A percentile compares a stretch with the other conserved stretches of the same genome.
Evolutionary conservation across 2,888 invertebrate species (phyloP).

Genomic region (Agrochola lychnidis): DNA sequence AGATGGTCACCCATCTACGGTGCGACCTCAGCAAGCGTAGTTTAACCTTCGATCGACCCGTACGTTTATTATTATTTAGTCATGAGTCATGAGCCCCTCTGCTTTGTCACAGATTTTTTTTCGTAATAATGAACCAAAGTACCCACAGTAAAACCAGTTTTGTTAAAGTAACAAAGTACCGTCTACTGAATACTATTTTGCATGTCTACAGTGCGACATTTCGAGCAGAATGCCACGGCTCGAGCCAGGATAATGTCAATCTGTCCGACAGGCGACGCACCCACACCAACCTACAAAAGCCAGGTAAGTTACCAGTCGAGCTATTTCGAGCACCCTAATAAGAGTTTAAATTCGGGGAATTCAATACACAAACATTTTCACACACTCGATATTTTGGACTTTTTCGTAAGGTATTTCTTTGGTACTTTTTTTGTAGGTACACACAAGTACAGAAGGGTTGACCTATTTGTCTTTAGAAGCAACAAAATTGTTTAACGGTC

Average conservation of each 20-base stretch:
- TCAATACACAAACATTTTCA: background rate
- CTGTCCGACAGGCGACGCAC: slow-evolving; percentile 59
- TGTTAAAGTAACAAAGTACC: slow-evolving; percentile 43
- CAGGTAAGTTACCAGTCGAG: slow-evolving; percentile 47
- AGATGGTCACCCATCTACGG: background rate
- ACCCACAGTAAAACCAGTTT: slow-evolving; percentile 15
- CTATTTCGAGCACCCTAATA: slow-evolving; percentile 40
- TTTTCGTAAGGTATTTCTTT: background rate
- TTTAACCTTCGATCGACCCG: background rate
- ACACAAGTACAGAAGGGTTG: background rate
- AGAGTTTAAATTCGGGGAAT: background rate
- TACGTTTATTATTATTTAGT: background rate
- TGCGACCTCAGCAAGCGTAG: background rate
- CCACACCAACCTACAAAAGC: slow-evolving; percentile 57
- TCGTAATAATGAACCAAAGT: slow-evolving; percentile 7
- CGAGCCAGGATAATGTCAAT: slow-evolving; percentile 72
- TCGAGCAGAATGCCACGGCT: slow-evolving; percentile 69
- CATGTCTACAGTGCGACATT: slow-evolving; percentile 70
- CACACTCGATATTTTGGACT: background rate
- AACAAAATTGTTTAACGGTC: no score
- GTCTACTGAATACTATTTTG: slow-evolving; percentile 62
- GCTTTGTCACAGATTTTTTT: background rate
- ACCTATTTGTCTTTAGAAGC: background rate
- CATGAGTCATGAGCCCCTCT: background rate
- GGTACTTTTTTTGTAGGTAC: background rate